Base-by-base conservation (phyloP, 2,797 vertebrate genomes). In the Melanotaenia pygmaea region DNA sequence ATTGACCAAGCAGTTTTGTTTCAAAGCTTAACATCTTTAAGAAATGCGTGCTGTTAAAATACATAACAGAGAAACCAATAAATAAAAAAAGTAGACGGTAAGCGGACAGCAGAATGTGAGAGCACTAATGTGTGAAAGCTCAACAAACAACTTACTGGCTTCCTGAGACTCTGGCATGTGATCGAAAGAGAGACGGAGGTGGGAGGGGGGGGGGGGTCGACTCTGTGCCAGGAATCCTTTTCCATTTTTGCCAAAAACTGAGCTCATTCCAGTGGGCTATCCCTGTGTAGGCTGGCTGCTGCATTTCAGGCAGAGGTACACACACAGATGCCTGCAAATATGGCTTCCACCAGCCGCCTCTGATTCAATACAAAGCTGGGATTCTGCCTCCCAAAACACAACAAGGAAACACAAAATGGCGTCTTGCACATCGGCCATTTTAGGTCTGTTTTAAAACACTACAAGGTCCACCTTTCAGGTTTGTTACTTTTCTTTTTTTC, bases 321-420 rank as follows among this genome's bases (percentile, higher is more conserved):
- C 91, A 90, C 88, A 93, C 88, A 92, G 90, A 94, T 90, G 85
- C 87, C 89, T 88, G 90, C 86, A 91, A 93, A 94, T 87, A 92
- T 92, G 92, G 91, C 93, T 92, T 90, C 91, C 91, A 89, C 89
- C 91, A 92, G 90, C 92, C 94, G 92, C 92, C 91, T 93, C 88
- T 80, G 88, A 90, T 91, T 89, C 88, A 91, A 91, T 74, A 91
- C 90, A 88, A 93, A 91, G 90, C 91, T 89, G 83, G 80, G 91
- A 92, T 93, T 91, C 92, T 93, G 89, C 87, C 87, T 88, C 89
- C 91, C 81, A 84, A 92, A 91, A 92, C 83, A 93, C 92, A 86
- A 90, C 61, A 85, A 85, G 88, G 92, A 87, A 94, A 90, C 86
- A 96, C 92, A 95, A 96, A 96, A 96, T 96, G 96, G 96, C 94